A percentile compares a stretch with the other conserved stretches of the same genome.
Conservation (phyloP, 1,140 invertebrate genomes). For the Metaphire vulgaris region DNA sequence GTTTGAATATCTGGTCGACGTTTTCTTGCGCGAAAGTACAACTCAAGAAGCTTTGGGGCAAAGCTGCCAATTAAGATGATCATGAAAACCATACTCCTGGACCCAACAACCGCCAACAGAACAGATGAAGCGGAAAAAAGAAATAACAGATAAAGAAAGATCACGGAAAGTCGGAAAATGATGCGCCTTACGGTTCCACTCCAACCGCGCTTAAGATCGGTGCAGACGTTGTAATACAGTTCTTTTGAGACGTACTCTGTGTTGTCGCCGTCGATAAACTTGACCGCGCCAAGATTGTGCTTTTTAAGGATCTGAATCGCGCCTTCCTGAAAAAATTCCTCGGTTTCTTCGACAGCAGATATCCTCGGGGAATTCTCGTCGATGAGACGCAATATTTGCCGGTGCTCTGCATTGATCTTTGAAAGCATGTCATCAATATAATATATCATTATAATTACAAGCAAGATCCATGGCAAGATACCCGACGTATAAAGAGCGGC, state of each 20-base stretch:
- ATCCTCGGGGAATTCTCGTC: constrained; percentile 31
- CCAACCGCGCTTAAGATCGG: constrained; percentile 27
- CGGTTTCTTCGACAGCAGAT: constrained; percentile 25
- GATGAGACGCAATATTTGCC: constrained; percentile 26
- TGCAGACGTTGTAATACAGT: constrained; percentile 30
- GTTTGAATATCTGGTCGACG: background rate
- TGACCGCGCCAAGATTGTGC: constrained; percentile 31
- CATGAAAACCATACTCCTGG: background rate
- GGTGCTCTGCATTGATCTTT: constrained; percentile 24
- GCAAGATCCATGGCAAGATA: constrained; percentile 24
- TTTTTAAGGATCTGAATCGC: constrained; percentile 25
- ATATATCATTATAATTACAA: constrained; percentile 6
- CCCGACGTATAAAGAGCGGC: constrained; percentile 18
- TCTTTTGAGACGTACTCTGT: constrained; percentile 31
- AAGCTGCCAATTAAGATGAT: background rate
- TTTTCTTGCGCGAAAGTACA: background rate
- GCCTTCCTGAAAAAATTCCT: constrained; percentile 8
- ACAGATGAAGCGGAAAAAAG: constrained; percentile 16
- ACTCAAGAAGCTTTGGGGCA: constrained; percentile 6
- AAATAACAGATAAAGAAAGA: constrained; percentile 17
- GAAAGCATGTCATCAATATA: constrained; percentile 24
- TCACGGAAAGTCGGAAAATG: constrained; percentile 5
- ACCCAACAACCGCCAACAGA: constrained; percentile 11
- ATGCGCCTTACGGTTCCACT: constrained; percentile 3
- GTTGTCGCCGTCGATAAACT: constrained; percentile 31